Conservation (phyloP, 2,113 vertebrate species). For the Oncorhynchus keta region DNA sequence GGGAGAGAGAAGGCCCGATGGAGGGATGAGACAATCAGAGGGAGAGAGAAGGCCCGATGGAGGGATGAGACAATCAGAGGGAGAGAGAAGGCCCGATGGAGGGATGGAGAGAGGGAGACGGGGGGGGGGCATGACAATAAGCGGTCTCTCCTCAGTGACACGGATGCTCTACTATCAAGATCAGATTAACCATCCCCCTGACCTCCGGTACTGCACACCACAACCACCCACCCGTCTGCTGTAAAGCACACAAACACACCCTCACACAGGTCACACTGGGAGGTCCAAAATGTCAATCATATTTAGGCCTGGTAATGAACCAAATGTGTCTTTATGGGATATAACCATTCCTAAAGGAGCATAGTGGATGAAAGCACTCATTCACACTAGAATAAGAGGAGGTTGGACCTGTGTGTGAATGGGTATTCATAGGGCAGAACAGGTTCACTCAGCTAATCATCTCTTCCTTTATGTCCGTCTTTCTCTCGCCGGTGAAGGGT, state of each 20-base stretch:
- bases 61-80: too few relatives aligned
- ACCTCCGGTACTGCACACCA: slow-evolving; percentile 29
- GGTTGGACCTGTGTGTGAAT: slow-evolving; percentile 17
- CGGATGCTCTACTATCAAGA: slow-evolving; percentile 70
- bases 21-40: slow-evolving; percentile 12
- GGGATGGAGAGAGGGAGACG: slow-evolving; percentile 59
- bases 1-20: too few relatives aligned
- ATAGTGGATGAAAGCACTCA: background rate
- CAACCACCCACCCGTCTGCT: background rate
- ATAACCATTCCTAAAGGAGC: background rate
- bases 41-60: slow-evolving; percentile 40
- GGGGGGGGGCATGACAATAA: slow-evolving; percentile 72
- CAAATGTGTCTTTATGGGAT: background rate
- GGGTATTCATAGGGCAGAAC: slow-evolving; percentile 26
- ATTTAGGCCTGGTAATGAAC: background rate
- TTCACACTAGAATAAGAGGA: background rate
- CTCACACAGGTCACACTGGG: background rate
- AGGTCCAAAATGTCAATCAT: background rate
- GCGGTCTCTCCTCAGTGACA: slow-evolving; percentile 69
- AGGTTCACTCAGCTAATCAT: slow-evolving; percentile 24
- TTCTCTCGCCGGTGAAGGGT: background rate
- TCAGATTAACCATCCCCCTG: slow-evolving; percentile 64
- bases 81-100: too few relatives aligned
- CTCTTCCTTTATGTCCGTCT: slow-evolving; percentile 28
- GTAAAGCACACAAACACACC: slow-evolving; percentile 5